Base-by-base conservation (phyloP, 2,797 vertebrate genomes). In the Petrocephalus sullivani region DNA sequence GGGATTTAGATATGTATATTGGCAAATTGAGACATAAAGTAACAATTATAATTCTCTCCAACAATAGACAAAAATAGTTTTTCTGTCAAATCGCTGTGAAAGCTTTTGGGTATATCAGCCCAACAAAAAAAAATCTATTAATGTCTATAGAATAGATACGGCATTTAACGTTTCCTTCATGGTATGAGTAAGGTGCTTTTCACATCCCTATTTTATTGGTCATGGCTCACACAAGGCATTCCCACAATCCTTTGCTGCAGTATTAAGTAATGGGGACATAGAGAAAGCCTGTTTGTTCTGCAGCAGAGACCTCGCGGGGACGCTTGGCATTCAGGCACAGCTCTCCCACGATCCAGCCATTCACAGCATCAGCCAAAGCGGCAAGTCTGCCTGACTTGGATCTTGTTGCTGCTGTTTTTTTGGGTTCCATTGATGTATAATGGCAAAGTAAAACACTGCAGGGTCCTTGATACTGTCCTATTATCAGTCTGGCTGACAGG, bases 221-320 rank as follows among this genome's bases (percentile, higher is more conserved):
- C 64, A 28, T 67, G 60, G n/a, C 58, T 23, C 56, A 61, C 78
- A 85, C 57, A 84, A 46, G 58, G 57, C 19, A 37, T 51, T 67
- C 60, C 85, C 87, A 75, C 78, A 89, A 67, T 56, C 82, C 75
- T 84, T 89, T 67, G 84, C 85, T 90, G 23, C 84, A 16, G 88
- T 49, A 56, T 2, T 71, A 85, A 85, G 60, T 85, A 90, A 89
- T 83, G 64, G 75, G 88, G 87, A 88, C 87, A 71, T 61, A 89
- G 46, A 86, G 88, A 92, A 92, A 91, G 51, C 71, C 87, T 78
- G 78, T 90, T 75, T 83, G 88, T 87, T 90, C 89, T 88, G 41
- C 58, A 54, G 85, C 58, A 64, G 16, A 21, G 23, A 60, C 60
- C 56, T 86, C 21, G 3, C 19, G 37, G 2, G 64, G 84, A 81